Evolutionary conservation across 2,797 vertebrate genomes (phyloP), one percentile per base, ranked within the genome.

Genomic region (Coregonus sp.): DNA sequence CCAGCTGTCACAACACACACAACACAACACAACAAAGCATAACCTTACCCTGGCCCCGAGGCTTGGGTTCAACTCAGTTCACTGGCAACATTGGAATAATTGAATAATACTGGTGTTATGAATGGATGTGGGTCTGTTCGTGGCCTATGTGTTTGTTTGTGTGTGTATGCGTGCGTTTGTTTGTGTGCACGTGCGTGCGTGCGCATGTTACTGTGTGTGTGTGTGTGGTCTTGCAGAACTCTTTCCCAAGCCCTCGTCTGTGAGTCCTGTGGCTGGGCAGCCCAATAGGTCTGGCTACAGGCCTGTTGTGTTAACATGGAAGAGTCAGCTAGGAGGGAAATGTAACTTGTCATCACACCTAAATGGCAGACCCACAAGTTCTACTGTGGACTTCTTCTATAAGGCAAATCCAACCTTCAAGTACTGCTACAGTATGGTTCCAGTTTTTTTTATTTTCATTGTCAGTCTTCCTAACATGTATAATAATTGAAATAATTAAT

Each of bases 1-100:
- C 77, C 89, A 88, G 89, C 85, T 89, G 80, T 73, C 78, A 88
- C 67, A 88, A 89, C 82, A 88, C 35, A 5, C 86, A 15, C 40
- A 35, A 40, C 68, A 20, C 65, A 67, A 31, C 29, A 14, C 29
- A 25, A 35, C 65, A 35, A 4, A 67, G 40, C 25, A 29, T 12
- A 56, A 14, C 5, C 2, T 11, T 15, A 54, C 70, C 2, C 67
- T 31, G n/a, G 56, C n/a, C 56, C 56, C 7, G 5, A 59, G 18
- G 56, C 56, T 18, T 59, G 5, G 15, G 18, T 59, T 20, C 56
- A 59, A 59, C 18, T 59, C 4, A 59, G 54, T 59, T 56, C 18
- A 73, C n/a, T 18, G 7, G 18, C 56, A 79, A 61, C 37, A 65
- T 25, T 31, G 61, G 25, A 70, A 25, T 56, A 56, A 74, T 67